phyloP scores from a whole-genome alignment of 2,888 invertebrate genomes.

The Automeris io region DNA sequence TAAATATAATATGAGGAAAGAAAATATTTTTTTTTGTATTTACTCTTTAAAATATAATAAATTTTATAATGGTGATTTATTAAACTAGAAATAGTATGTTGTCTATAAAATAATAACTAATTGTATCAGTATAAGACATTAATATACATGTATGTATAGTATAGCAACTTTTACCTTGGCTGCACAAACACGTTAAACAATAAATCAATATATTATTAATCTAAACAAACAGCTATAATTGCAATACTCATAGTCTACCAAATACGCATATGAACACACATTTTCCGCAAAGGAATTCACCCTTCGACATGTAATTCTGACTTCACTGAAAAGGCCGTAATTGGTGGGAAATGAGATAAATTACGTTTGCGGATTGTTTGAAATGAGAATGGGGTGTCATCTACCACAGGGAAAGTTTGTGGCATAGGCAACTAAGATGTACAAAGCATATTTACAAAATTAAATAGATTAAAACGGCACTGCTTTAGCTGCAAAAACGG shows the following conservation, averaged over 20 bases:
- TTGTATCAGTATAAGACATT: too few relatives aligned
- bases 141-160: too few relatives aligned
- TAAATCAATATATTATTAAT: constrained; percentile 14
- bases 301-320: constrained; percentile 53
- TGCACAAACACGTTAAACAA: constrained; percentile 1
- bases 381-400: constrained; percentile 30
- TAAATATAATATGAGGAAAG: too few relatives aligned
- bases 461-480: constrained; percentile 10
- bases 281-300: constrained; percentile 38
- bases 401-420: constrained; percentile 3
- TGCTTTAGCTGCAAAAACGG: constrained; percentile 11
- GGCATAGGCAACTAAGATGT: constrained; percentile 8
- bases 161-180: background rate
- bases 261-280: constrained; percentile 33
- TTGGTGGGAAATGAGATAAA: constrained; percentile 70
- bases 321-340: constrained; percentile 55
- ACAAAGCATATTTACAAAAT: constrained; percentile 14
- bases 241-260: constrained; percentile 17
- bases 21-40: too few relatives aligned
- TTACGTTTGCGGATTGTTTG: constrained; percentile 52
- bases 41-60: too few relatives aligned
- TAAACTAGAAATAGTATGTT: too few relatives aligned
- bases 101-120: too few relatives aligned
- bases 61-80: too few relatives aligned
- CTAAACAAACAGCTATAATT: constrained; percentile 11